Evolutionary conservation across 2,113 vertebrate species (phyloP).

Genomic region (Podiceps cristatus): DNA sequence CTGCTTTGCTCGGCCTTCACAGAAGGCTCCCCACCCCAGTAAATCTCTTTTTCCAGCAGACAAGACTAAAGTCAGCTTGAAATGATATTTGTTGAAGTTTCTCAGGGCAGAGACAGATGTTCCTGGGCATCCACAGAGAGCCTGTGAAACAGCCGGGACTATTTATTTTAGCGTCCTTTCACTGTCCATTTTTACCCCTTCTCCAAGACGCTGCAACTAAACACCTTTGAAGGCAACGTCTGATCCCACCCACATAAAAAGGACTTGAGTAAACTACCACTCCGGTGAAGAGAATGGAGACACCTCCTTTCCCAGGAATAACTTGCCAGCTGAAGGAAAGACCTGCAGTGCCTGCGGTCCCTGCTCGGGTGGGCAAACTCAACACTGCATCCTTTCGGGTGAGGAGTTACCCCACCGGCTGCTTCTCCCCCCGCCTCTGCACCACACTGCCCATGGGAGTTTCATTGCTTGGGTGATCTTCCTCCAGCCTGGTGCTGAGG

Average conservation of each 20-base stretch:
- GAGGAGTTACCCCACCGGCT: neutral
- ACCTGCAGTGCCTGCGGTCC: neutral
- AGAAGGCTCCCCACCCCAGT: neutral
- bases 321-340: neutral
- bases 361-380: neutral
- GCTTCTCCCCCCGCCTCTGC: neutral
- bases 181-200: neutral
- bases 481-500: neutral
- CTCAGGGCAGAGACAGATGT: neutral
- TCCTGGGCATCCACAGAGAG: neutral
- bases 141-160: neutral
- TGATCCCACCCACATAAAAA: neutral
- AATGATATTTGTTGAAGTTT: neutral
- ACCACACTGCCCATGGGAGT: no score
- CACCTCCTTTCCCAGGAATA: neutral
- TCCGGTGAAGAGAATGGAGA: neutral
- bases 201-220: neutral
- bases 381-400: neutral
- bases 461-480: neutral
- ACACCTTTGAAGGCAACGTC: neutral
- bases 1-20: neutral
- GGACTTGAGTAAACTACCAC: neutral
- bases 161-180: neutral
- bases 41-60: conserved; percentile 9
- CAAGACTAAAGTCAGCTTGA: neutral